These are phyloP conservation scores for Brotula barbata DNA, from an alignment of 2,797 vertebrate species.

Conservation along the genomic window DNA sequence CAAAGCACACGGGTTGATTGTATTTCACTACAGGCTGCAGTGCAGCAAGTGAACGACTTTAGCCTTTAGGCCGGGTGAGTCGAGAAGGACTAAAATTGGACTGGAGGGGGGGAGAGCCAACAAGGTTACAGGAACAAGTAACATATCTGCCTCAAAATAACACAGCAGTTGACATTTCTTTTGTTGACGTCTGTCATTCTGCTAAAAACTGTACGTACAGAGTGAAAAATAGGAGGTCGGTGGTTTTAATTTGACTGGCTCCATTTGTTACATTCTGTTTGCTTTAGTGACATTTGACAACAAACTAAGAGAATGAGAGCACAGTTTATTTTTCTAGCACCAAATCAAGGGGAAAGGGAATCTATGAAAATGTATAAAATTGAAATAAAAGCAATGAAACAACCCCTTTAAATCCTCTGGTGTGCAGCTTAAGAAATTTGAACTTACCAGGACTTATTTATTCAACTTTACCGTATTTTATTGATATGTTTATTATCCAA, in stretches of 20 bases:
- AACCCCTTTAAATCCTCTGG: no score
- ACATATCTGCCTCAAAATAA: constrained; percentile 72
- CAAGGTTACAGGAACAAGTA: constrained; percentile 73
- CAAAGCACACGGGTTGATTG: constrained; percentile 49
- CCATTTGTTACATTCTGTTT: background rate
- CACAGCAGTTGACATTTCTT: constrained; percentile 67
- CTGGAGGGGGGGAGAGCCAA: constrained; percentile 23
- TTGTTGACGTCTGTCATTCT: constrained; percentile 51
- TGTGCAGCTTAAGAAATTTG: no score
- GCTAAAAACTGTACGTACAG: constrained; percentile 28
- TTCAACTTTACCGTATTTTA: no score
- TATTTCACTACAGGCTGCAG: constrained; percentile 60
- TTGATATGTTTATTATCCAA: no score
- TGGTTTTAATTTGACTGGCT: constrained; percentile 16
- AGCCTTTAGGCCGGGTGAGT: constrained; percentile 32
- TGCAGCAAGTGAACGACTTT: constrained; percentile 46
- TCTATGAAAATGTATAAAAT: no score
- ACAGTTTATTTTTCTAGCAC: no score
- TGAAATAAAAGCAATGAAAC: no score
- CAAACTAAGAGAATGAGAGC: background rate
- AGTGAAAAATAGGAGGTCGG: constrained; percentile 5
- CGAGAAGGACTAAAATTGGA: constrained; percentile 72
- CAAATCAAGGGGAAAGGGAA: no score
- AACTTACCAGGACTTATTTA: no score
- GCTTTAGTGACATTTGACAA: background rate